These are phyloP conservation scores for Zootermopsis nevadensis DNA, from an alignment of 2,888 invertebrate genomes.

Conservation along the genomic window DNA sequence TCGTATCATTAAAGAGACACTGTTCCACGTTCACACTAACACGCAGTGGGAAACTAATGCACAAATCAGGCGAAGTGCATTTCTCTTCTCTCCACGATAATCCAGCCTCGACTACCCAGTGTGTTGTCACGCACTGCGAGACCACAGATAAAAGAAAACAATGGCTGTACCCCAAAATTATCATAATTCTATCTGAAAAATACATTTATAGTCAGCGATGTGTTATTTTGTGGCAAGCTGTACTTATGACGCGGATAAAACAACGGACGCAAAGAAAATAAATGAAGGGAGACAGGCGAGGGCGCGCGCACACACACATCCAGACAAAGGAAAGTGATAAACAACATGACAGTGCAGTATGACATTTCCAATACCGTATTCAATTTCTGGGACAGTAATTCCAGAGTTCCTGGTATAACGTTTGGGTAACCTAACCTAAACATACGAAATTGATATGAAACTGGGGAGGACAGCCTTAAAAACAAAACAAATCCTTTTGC, in stretches of 20 bases:
- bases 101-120: too few species aligned
- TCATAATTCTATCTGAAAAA: neutral
- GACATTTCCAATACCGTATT: constrained; percentile 5
- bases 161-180: neutral
- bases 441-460: too few species aligned
- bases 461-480: too few species aligned
- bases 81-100: neutral
- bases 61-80: neutral
- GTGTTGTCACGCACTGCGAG: neutral
- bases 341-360: neutral
- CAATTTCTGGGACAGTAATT: constrained; percentile 14
- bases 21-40: neutral
- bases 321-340: constrained; percentile 21
- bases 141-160: neutral
- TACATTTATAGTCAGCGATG: neutral
- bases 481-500: too few species aligned
- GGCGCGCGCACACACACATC: neutral
- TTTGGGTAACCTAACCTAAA: neutral
- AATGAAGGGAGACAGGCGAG: constrained; percentile 16
- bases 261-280: neutral
- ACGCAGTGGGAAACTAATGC: neutral
- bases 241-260: neutral
- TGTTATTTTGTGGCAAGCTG: neutral
- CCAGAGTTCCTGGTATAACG: neutral
- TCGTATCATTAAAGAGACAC: too few species aligned